Percentiles rank a stretch among this genome's conserved stretches.
These are phyloP conservation scores for Crocidura indochinensis DNA, from an alignment of 2,797 vertebrate species.

Conservation along the genomic window DNA sequence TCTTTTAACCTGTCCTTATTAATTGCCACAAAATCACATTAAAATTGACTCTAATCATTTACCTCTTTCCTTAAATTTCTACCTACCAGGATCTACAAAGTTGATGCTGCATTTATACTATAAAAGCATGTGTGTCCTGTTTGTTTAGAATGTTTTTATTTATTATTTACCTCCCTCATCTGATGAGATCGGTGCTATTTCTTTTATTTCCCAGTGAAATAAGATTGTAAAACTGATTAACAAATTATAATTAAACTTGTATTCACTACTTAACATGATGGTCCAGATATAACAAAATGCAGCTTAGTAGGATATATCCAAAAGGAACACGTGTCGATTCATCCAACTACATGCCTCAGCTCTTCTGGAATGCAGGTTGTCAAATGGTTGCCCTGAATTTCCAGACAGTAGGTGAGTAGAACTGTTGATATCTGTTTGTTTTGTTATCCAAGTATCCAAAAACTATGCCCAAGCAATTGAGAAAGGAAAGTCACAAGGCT, in stretches of 20 bases:
- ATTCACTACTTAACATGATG: conserved; percentile 89
- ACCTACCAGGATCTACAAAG: not conserved
- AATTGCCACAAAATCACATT: not conserved
- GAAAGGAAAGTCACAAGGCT: not conserved
- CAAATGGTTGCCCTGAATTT: conserved; percentile 99
- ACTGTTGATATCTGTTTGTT: fast-evolving
- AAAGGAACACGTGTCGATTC: conserved; percentile 99
- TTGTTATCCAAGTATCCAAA: not conserved
- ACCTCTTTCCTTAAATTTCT: not conserved
- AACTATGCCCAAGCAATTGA: not conserved
- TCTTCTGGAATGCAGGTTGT: conserved; percentile 99
- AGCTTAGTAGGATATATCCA: conserved; percentile 98
- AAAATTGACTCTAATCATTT: not conserved
- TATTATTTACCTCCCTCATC: not conserved
- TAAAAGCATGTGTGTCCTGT: conserved; percentile 1
- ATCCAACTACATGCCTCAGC: conserved; percentile 99
- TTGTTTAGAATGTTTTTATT: not conserved
- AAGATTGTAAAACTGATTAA: conserved; percentile 26
- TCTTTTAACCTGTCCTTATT: not conserved
- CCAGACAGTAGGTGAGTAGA: conserved; percentile 96
- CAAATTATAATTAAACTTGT: conserved; percentile 38
- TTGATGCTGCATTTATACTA: not conserved
- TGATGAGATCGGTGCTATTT: not conserved
- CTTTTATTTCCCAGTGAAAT: not conserved
- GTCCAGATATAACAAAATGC: conserved; percentile 98